phyloP scores from a whole-genome alignment of 2,797 vertebrate genomes.

The Glyptemys insculpta region DNA sequence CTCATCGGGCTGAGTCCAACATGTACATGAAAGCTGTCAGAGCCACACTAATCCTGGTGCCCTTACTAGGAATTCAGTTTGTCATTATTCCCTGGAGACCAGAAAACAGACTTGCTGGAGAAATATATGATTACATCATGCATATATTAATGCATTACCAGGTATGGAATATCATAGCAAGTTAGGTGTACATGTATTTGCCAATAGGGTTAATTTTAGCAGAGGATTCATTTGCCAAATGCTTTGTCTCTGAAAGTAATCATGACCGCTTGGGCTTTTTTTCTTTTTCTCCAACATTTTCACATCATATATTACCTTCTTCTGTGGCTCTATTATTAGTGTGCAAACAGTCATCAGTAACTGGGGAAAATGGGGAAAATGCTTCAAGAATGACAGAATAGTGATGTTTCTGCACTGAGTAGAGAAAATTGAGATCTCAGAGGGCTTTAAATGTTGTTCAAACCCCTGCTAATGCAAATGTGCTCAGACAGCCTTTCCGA shows the following conservation, averaged over 20 bases:
- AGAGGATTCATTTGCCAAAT: background rate
- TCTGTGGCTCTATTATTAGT: accelerated
- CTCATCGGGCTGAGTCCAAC: constrained; percentile 92
- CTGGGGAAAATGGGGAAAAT: background rate
- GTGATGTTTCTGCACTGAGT: background rate
- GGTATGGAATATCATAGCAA: constrained; percentile 78
- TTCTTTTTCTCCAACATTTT: background rate
- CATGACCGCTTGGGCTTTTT: background rate
- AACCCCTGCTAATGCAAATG: background rate
- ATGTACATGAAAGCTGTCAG: constrained; percentile 99
- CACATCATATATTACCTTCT: background rate
- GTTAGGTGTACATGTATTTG: background rate
- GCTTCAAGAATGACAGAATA: background rate
- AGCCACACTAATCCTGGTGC: constrained; percentile 96
- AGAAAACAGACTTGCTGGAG: constrained; percentile 92
- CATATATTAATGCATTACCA: constrained; percentile 98
- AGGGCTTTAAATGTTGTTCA: background rate
- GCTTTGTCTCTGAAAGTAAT: background rate
- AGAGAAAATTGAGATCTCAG: constrained; percentile 1
- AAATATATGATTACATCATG: constrained; percentile 97
- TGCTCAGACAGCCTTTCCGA: background rate
- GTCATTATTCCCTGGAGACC: constrained; percentile 97
- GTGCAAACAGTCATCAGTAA: background rate
- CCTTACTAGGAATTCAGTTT: constrained; percentile 96
- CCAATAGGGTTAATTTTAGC: background rate